These are phyloP conservation scores for Isotomurus palustris DNA, from an alignment of 2,888 invertebrate species.

Conservation along the genomic window DNA sequence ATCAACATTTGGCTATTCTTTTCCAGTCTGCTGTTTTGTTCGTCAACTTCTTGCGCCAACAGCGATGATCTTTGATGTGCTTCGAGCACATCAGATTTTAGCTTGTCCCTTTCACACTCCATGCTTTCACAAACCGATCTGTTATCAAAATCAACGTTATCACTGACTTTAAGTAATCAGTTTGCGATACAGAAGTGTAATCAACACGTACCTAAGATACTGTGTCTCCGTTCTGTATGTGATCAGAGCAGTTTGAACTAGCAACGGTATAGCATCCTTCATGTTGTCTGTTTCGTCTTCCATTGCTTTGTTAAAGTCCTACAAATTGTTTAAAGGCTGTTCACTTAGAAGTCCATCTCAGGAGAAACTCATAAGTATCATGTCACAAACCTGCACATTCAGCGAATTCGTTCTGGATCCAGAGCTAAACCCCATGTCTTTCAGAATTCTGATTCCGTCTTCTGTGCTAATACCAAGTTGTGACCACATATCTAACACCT, in stretches of 20 bases:
- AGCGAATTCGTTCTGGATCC: conserved; percentile 30
- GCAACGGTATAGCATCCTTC: conserved; percentile 52
- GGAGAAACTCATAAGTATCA: no score
- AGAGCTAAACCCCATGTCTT: conserved; percentile 32
- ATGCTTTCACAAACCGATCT: conserved; percentile 59
- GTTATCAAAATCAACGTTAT: no score
- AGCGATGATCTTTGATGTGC: conserved; percentile 75
- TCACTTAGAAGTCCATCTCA: no score
- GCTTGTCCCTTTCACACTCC: conserved; percentile 71
- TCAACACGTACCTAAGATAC: conserved; percentile 53
- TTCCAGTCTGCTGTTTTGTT: conserved; percentile 78
- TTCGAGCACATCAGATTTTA: conserved; percentile 71
- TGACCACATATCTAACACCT: conserved; percentile 33
- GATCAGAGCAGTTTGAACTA: conserved; percentile 62
- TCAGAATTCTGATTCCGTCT: conserved; percentile 15
- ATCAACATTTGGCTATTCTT: conserved; percentile 61
- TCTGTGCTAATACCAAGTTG: conserved; percentile 30
- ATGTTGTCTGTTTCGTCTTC: conserved; percentile 43
- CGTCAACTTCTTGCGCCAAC: conserved; percentile 86
- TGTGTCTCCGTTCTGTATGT: conserved; percentile 65
- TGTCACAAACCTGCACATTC: conserved; percentile 27
- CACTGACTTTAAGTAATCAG: conserved; percentile 7
- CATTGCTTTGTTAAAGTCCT: conserved; percentile 38
- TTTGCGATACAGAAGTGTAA: no score
- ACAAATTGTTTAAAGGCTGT: not conserved